Conservation (phyloP, 2,797 vertebrate genomes). For the Tenualosa ilisha region DNA sequence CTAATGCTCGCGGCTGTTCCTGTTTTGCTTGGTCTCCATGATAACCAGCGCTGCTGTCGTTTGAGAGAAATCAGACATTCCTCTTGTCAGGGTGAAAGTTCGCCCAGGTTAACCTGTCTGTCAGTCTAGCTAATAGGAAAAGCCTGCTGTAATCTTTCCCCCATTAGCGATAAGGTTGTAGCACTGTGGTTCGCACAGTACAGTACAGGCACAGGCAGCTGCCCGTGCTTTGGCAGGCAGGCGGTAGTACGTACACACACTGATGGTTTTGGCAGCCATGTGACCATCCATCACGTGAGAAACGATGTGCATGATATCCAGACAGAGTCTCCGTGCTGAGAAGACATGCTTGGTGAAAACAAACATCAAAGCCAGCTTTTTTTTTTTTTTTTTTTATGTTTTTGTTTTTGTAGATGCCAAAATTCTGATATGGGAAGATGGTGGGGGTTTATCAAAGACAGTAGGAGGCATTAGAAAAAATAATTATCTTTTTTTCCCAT, state of each 20-base stretch:
- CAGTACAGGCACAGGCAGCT: neutral
- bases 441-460: neutral
- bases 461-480: neutral
- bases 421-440: neutral
- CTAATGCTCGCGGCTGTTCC: neutral
- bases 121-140: conserved; percentile 39
- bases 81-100: conserved; percentile 43
- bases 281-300: conserved; percentile 45
- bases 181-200: neutral
- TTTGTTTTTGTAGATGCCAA: neutral
- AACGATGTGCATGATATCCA: conserved; percentile 30
- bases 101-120: conserved; percentile 34
- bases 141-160: conserved; percentile 37
- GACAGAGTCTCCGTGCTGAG: neutral
- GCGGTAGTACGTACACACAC: conserved; percentile 26
- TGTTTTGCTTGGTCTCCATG: neutral
- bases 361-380: neutral
- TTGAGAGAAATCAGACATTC: conserved; percentile 39
- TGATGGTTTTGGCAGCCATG: conserved; percentile 51
- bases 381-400: neutral
- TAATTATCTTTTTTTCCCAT: neutral
- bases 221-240: neutral
- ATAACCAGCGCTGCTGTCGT: neutral
- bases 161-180: conserved; percentile 32
- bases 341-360: neutral